Evolutionary conservation across 2,113 vertebrate species (phyloP), one percentile per base, ranked within the genome.

Genomic region (Plecotus auritus): DNA sequence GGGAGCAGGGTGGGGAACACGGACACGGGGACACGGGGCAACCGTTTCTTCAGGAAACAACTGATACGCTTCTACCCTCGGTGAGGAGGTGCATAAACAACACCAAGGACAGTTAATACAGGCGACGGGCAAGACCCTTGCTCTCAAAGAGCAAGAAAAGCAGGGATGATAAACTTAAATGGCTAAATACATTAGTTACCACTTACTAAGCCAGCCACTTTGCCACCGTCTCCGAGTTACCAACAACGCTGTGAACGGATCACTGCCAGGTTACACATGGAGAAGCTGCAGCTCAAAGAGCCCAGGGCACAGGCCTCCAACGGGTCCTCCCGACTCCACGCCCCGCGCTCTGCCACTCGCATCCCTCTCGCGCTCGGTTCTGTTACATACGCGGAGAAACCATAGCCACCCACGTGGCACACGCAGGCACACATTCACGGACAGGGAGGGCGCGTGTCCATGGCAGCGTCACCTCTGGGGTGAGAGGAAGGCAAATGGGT

Each of bases 341-440:
- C 37, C 47, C 77, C 54, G 7, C 12, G 7, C 47, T 83, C 32
- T 72, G 16, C 32, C 20, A 30, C 8, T 26, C 28, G 14, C 61
- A 8, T 14, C 72, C 26, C 42, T 32, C 28, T 54, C 2, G 4
- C 11, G 7, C 64, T 30, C 12, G 6, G 37, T 67, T 14, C 88
- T 40, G 0, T 13, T 6, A 4, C 2, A 10, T 0, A 16, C 4
- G 0, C 8, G 5, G 45, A 69, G 12, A 9, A 32, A 17, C 5
- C 6, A 1, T 7, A 47, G n/a, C 32, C 11, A 30, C 11, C 17
- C 72, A 47, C 0, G 0, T 0, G 4, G 30, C 4, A 0, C 30
- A 30, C 17, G 5, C 7, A 1, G 20, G 10, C 17, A 20, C 54
- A 47, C 28, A 7, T 4, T 17, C 69, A 7, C 23, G 0, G 32